Evolutionary conservation across 2,113 vertebrate genomes (phyloP), one percentile per base, ranked within the genome.

Genomic region (Ochotona princeps): DNA sequence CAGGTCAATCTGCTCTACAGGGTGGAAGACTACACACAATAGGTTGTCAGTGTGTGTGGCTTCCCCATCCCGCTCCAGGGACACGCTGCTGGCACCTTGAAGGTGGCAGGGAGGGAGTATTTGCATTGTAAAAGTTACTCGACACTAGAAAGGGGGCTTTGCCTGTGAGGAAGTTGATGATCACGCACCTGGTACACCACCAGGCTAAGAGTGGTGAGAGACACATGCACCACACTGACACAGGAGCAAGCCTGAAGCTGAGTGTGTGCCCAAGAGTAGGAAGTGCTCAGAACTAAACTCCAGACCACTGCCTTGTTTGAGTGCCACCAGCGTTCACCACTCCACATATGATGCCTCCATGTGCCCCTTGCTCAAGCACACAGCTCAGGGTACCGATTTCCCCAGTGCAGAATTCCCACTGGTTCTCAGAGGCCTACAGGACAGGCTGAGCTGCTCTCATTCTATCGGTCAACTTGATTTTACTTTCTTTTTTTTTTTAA

Each of bases 1-100:
- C 26, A 30, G 5, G 23, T 44, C 49, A 54, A 4, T 1, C 2
- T 20, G 7, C 32, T 17, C 69, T 44, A 1, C 0, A 8, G 0
- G 57, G 75, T 15, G 8, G 61, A 7, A 14, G 38, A 18, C 54
- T 57, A 63, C 7, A 17, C 17, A 0, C 0, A 2, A 1, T 3
- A 4, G 14, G 54, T 15, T 1, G n/a, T 26, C 0, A 25, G 26
- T 25, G 44, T 11, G 32, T 11, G 0, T 5, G 17, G 25, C 61
- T 51, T 61, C 21, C 61, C 54, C 66, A 20, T 7, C n/a, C 44
- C 63, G n/a, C 0, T 30, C 69, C n/a, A n/a, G 38, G 38, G 38
- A 88, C 32, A 17, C 6, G 18, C 30, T 25, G 73, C 20, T 75
- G 51, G 54, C 20, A 26, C 30, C 25, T 21, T 67, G 20, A 72